phyloP scores from a whole-genome alignment of 1,140 invertebrate species.

The Ephestia elutella region DNA sequence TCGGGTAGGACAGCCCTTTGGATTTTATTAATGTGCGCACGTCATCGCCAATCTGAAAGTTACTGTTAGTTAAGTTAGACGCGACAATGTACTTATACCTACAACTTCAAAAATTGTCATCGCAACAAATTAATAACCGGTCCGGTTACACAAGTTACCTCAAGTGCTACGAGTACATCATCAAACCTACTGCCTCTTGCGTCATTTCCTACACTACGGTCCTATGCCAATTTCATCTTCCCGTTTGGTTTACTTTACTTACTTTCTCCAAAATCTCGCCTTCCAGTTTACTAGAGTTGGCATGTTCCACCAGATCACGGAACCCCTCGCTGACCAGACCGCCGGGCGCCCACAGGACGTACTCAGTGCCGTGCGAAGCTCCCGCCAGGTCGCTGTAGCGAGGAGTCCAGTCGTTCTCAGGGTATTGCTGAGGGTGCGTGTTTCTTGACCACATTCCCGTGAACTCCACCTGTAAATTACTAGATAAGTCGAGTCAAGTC shows the following conservation, averaged over 20 bases:
- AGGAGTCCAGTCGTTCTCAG: constrained; percentile 59
- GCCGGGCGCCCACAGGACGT: constrained; percentile 48
- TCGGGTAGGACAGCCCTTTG: constrained; percentile 54
- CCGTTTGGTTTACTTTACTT: not conserved
- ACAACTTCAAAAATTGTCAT: no score
- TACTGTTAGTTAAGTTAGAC: no score
- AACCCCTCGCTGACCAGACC: constrained; percentile 42
- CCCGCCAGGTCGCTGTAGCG: constrained; percentile 53
- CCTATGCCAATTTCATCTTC: no score
- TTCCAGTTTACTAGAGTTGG: constrained; percentile 53
- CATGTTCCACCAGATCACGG: constrained; percentile 47
- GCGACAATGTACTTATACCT: no score
- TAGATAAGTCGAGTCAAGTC: not conserved
- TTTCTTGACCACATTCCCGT: constrained; percentile 62
- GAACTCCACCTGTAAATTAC: constrained; percentile 36
- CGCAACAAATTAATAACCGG: no score
- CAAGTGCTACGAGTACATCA: no score
- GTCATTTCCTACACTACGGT: no score
- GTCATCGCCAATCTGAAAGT: constrained; percentile 47
- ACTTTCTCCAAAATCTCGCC: constrained; percentile 54
- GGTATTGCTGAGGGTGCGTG: constrained; percentile 52
- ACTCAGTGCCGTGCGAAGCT: constrained; percentile 47
- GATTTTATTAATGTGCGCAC: constrained; percentile 61
- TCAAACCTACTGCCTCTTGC: no score
- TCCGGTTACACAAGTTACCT: no score